Evolutionary conservation across 2,797 vertebrate genomes (phyloP).

Genomic region (Esox masquinongy): DNA sequence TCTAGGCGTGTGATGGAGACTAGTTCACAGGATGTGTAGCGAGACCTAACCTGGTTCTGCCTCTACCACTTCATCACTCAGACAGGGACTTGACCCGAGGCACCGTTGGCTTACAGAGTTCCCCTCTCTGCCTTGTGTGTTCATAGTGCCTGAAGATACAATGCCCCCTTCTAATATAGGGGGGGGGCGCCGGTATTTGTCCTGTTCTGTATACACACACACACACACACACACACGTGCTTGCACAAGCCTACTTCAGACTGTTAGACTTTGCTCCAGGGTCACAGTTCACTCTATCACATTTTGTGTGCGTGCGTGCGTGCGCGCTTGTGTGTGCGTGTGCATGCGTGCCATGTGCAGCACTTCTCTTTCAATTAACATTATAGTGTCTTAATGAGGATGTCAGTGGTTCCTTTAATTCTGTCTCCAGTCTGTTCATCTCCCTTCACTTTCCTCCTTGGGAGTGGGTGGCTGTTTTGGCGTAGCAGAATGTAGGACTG

Average conservation of each 20-base stretch:
- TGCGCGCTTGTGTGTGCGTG: background rate
- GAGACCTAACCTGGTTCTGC: slow-evolving; percentile 1
- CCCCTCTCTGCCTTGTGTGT: background rate
- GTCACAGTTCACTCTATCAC: slow-evolving; percentile 31
- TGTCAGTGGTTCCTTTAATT: slow-evolving; percentile 47
- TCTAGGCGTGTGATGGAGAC: background rate
- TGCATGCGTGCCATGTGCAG: slow-evolving; percentile 35
- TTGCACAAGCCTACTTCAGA: background rate
- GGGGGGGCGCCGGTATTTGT: too few species aligned
- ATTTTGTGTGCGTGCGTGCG: background rate
- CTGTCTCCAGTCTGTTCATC: slow-evolving; percentile 40
- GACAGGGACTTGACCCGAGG: background rate
- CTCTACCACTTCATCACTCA: background rate
- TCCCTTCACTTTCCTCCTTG: slow-evolving; percentile 12
- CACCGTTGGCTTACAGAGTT: background rate
- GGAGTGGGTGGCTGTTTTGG: background rate
- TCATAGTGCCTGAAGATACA: background rate
- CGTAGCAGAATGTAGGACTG: background rate
- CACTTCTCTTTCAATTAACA: slow-evolving; percentile 52
- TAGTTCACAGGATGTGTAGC: background rate
- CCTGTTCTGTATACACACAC: background rate
- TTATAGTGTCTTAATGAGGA: slow-evolving; percentile 56
- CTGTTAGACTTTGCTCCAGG: slow-evolving; percentile 13
- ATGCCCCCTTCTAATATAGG: background rate
- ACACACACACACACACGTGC: slow-evolving; percentile 1